phyloP scores from a whole-genome alignment of 2,113 vertebrate species.

The Chaenogobius annularis region DNA sequence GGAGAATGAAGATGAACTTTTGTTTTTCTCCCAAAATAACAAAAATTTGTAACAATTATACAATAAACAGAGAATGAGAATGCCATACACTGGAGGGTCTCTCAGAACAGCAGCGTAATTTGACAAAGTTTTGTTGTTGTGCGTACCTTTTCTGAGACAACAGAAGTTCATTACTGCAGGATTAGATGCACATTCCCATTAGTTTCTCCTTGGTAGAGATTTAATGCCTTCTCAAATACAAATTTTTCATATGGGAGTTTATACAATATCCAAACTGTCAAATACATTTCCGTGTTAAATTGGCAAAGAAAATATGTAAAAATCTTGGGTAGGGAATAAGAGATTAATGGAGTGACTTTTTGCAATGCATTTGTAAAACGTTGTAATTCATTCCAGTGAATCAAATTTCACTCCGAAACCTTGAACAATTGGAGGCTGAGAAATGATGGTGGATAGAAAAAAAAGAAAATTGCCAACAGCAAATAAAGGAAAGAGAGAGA shows the following conservation, averaged over 20 bases:
- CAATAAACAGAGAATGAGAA: conserved; percentile 14
- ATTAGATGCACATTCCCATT: conserved; percentile 7
- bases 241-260: conserved; percentile 16
- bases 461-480: background rate
- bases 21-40: conserved; percentile 21
- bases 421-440: background rate
- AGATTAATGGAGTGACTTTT: background rate
- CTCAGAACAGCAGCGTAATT: background rate
- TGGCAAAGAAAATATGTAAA: background rate
- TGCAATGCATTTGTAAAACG: background rate
- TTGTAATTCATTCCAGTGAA: background rate
- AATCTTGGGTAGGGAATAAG: background rate
- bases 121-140: conserved; percentile 11
- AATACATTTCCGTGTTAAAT: background rate
- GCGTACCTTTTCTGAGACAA: conserved; percentile 27
- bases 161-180: conserved; percentile 30
- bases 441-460: background rate
- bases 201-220: conserved; percentile 11
- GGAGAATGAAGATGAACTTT: conserved; percentile 28
- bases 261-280: conserved; percentile 21
- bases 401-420: background rate
- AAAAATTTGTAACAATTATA: conserved; percentile 13
- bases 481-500: conserved; percentile 25
- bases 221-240: conserved; percentile 14
- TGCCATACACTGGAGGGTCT: conserved; percentile 4